These are phyloP conservation scores for Stomatorhinus walkeri DNA, from an alignment of 2,797 vertebrate genomes.

Conservation along the genomic window DNA sequence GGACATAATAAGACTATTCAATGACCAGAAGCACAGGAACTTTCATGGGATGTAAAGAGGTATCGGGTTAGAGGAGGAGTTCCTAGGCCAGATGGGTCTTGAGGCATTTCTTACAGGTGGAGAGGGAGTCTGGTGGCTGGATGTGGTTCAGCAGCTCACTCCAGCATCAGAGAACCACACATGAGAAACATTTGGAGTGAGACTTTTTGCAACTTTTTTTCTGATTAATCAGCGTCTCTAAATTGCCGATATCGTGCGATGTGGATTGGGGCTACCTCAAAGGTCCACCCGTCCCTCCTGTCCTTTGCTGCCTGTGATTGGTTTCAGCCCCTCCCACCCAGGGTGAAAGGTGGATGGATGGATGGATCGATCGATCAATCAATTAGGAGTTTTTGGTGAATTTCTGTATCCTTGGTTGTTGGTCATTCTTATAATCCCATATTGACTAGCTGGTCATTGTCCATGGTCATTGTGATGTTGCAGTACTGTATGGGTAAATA, in stretches of 20 bases:
- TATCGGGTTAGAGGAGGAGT: background rate
- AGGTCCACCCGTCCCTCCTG: background rate
- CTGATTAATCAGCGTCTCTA: background rate
- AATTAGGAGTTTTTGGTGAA: background rate
- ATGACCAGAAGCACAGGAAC: background rate
- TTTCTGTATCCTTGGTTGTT: background rate
- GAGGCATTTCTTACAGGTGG: background rate
- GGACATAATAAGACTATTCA: background rate
- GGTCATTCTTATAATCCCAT: background rate
- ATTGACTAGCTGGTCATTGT: background rate
- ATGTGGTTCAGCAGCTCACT: background rate
- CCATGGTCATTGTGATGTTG: background rate
- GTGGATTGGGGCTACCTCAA: background rate
- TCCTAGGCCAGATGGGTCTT: background rate
- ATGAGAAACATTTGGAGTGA: background rate
- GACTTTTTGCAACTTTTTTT: background rate
- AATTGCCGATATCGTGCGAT: background rate
- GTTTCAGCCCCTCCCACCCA: background rate
- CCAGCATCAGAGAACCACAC: background rate
- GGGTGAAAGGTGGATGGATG: background rate
- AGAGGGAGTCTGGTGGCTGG: background rate
- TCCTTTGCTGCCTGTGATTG: background rate
- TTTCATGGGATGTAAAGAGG: background rate
- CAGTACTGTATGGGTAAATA: background rate
- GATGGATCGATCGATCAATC: background rate